phyloP scores from a whole-genome alignment of 2,113 vertebrate species.

The Aegypius monachus region DNA sequence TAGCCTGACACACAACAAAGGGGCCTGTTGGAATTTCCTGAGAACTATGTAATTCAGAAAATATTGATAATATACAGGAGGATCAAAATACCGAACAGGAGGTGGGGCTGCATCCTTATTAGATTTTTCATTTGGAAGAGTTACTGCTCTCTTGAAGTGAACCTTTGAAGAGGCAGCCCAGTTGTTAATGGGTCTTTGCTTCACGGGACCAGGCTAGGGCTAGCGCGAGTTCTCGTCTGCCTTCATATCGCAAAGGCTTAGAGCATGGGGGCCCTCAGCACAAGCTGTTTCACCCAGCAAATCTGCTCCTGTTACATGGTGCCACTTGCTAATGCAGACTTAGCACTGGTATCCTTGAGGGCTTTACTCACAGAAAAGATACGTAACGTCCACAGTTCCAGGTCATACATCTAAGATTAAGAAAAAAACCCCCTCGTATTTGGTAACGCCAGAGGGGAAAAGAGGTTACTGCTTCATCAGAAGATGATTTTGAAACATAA shows the following conservation, averaged over 20 bases:
- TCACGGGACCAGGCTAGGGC: neutral
- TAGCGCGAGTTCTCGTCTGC: neutral
- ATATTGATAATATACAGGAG: neutral
- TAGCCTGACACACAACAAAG: neutral
- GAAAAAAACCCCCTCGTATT: neutral
- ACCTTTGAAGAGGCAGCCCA: neutral
- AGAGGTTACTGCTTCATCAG: slow-evolving; percentile 16
- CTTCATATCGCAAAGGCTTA: neutral
- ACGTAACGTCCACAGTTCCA: neutral
- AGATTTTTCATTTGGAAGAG: neutral
- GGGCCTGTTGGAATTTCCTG: neutral
- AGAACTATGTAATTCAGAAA: neutral
- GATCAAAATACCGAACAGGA: neutral
- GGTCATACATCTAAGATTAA: neutral
- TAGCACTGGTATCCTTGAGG: neutral
- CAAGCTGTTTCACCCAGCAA: neutral
- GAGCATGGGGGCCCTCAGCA: neutral
- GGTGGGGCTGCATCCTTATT: neutral
- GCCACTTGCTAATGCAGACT: neutral
- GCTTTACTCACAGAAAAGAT: neutral
- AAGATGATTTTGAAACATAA: neutral
- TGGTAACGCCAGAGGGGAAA: neutral
- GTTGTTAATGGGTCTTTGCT: neutral
- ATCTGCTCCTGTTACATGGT: neutral
- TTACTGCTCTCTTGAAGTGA: neutral